Percentiles rank a stretch among this genome's conserved stretches.
Conservation (phyloP, 2,113 vertebrate species). For the Nannobrachium achirus region DNA sequence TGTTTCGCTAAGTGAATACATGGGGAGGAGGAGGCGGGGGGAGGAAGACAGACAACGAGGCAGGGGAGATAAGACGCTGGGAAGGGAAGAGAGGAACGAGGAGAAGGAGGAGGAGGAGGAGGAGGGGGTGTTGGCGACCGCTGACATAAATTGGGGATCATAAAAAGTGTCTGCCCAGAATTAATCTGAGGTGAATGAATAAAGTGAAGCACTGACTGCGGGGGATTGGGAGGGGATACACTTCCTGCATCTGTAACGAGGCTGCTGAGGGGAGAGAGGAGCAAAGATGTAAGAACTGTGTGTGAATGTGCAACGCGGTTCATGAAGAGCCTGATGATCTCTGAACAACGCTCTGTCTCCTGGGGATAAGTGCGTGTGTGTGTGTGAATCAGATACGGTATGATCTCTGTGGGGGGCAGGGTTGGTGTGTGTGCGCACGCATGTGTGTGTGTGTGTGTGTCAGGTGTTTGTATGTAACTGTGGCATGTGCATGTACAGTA, state of each 20-base stretch:
- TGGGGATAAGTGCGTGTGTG: background rate
- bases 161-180: constrained; percentile 64
- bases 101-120: background rate
- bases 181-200: constrained; percentile 72
- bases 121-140: constrained; percentile 10
- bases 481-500: too few species aligned
- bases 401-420: background rate
- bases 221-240: background rate
- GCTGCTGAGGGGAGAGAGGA: constrained; percentile 35
- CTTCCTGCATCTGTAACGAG: constrained; percentile 50
- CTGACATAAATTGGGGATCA: constrained; percentile 70
- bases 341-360: background rate
- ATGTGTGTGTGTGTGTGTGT: background rate
- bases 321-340: constrained; percentile 38
- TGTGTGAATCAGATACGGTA: background rate
- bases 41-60: constrained; percentile 58
- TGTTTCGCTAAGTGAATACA: constrained; percentile 63
- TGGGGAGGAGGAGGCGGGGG: constrained; percentile 23
- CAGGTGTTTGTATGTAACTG: too few species aligned
- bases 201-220: constrained; percentile 47
- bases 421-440: background rate
- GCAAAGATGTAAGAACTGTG: constrained; percentile 33
- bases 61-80: constrained; percentile 59
- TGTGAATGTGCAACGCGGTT: constrained; percentile 43
- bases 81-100: constrained; percentile 1